phyloP scores from a whole-genome alignment of 35 echinoderm and acorn worm species.

The Lytechinus variegatus region DNA sequence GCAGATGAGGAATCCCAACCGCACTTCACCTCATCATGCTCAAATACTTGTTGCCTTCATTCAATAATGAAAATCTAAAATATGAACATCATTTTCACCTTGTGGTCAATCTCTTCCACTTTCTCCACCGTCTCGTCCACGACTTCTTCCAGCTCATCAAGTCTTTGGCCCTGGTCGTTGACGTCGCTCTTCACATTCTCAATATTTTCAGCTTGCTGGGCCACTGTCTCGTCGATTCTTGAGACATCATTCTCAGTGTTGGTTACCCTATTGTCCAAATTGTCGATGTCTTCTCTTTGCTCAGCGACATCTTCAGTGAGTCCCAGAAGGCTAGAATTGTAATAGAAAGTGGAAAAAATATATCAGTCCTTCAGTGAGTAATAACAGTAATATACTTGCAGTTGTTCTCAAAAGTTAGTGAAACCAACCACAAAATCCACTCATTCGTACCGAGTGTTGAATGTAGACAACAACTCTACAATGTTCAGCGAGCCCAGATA shows the following conservation, averaged over 20 bases:
- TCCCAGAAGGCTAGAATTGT: constrained; percentile 52
- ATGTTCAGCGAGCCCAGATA: no score
- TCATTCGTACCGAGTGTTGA: no score
- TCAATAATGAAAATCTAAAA: no score
- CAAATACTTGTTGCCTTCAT: no score
- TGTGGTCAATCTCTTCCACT: constrained; percentile 94
- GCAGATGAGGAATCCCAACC: no score
- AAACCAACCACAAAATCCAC: no score
- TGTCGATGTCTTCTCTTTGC: constrained; percentile 71
- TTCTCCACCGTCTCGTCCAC: constrained; percentile 87
- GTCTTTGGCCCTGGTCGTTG: constrained; percentile 72
- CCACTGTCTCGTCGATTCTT: constrained; percentile 72
- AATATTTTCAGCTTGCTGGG: constrained; percentile 77
- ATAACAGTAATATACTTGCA: no score
- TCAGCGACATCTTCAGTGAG: constrained; percentile 76
- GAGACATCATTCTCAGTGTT: constrained; percentile 68
- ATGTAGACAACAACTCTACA: no score
- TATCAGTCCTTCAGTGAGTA: no score
- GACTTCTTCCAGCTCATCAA: constrained; percentile 82
- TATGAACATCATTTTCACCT: constrained; percentile 47
- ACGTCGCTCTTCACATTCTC: constrained; percentile 85
- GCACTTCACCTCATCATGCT: no score
- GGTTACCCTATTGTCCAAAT: constrained; percentile 74
- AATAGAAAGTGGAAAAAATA: no score
- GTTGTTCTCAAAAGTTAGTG: no score